Evolutionary conservation across 2,888 invertebrate genomes (phyloP).

Genomic region (Adela reaumurella): DNA sequence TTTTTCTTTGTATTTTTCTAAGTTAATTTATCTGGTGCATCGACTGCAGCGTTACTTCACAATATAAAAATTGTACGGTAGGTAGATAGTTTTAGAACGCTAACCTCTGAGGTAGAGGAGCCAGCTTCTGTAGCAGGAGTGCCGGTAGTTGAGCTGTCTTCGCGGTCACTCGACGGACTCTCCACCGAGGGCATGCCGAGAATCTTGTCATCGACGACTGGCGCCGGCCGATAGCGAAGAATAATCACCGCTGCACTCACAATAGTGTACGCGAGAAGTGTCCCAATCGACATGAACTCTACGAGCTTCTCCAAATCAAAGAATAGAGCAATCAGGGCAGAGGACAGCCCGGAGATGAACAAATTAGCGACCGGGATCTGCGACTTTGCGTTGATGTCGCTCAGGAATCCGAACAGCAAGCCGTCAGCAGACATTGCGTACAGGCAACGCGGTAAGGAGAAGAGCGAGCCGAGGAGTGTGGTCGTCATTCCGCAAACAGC

Average conservation of each 20-base stretch:
- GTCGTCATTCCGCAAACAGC: constrained; percentile 92
- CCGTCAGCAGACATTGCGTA: constrained; percentile 92
- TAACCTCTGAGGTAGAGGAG: constrained; percentile 55
- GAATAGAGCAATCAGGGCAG: constrained; percentile 75
- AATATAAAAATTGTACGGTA: too few species aligned
- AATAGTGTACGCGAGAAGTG: constrained; percentile 83
- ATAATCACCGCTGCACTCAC: constrained; percentile 89
- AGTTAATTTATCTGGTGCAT: too few species aligned
- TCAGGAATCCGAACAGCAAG: constrained; percentile 75
- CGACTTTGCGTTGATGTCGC: constrained; percentile 72
- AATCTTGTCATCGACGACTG: constrained; percentile 43
- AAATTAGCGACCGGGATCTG: constrained; percentile 78
- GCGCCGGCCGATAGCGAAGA: constrained; percentile 69
- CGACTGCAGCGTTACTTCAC: too few species aligned
- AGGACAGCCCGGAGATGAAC: constrained; percentile 70
- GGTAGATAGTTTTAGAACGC: constrained; percentile 1
- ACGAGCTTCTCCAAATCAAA: constrained; percentile 88
- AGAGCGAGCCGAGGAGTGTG: constrained; percentile 79
- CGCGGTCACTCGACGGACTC: constrained; percentile 51
- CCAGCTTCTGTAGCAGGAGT: constrained; percentile 59
- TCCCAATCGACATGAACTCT: constrained; percentile 93
- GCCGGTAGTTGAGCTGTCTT: constrained; percentile 60
- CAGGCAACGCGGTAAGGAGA: constrained; percentile 80
- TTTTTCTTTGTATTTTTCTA: too few species aligned
- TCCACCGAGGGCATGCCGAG: constrained; percentile 46